phyloP scores from a whole-genome alignment of 2,797 vertebrate genomes.

The Tauraco hartlaubi region DNA sequence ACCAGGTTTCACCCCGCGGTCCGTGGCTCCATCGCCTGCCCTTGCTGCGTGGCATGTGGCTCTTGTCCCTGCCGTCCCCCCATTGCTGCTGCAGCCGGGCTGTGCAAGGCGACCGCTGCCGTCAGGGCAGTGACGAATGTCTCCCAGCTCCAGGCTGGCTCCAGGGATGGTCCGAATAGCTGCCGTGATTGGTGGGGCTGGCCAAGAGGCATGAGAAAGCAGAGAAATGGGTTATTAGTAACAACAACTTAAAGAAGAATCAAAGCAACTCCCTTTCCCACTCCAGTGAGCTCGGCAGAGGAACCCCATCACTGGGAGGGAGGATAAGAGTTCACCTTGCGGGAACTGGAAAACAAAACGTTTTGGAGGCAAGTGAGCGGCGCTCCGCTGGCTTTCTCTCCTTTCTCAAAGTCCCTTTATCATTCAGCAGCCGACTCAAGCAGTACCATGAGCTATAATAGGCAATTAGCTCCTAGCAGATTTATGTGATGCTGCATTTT shows the following conservation, averaged over 20 bases:
- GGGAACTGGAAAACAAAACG: neutral
- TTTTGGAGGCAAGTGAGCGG: rapidly evolving
- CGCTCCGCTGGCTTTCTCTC: neutral
- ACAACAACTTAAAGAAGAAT: neutral
- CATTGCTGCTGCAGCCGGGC: neutral
- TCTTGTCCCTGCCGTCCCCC: neutral
- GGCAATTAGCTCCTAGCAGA: slow-evolving; percentile 62
- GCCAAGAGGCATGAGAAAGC: neutral
- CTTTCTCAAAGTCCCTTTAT: neutral
- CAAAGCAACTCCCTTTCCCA: neutral
- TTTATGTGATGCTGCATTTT: slow-evolving; percentile 30
- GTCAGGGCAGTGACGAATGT: rapidly evolving
- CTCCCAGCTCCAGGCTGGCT: neutral
- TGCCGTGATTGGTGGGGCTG: neutral
- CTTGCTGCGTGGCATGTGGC: neutral
- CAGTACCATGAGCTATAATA: slow-evolving; percentile 35
- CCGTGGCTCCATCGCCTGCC: neutral
- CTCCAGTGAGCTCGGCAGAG: neutral
- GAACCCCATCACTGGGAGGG: rapidly evolving
- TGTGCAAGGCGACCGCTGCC: neutral
- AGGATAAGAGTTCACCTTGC: neutral
- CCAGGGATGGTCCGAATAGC: rapidly evolving
- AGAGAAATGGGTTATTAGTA: neutral
- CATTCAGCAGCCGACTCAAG: slow-evolving; percentile 14
- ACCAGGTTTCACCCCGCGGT: neutral